Conservation (phyloP, 2,797 vertebrate species). For the Molossus molossus region DNA sequence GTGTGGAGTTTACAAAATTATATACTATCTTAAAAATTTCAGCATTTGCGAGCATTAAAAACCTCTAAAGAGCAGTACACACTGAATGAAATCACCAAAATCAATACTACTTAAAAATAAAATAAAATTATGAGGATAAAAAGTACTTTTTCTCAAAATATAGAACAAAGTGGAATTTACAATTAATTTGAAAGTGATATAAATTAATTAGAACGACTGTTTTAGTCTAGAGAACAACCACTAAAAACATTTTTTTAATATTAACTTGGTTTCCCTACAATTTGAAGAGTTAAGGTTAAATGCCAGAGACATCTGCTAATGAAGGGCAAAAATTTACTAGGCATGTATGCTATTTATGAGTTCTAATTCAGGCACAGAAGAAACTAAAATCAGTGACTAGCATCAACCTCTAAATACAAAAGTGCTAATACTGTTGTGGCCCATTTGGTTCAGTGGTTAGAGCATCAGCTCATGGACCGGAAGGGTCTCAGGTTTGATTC, state of each 20-base stretch:
- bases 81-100: not conserved
- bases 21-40: constrained; percentile 59
- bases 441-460: not conserved
- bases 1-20: constrained; percentile 27
- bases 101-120: not conserved
- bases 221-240: not conserved
- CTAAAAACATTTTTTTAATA: not conserved
- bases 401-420: not conserved
- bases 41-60: constrained; percentile 8
- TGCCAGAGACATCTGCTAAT: constrained; percentile 4
- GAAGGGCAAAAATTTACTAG: constrained; percentile 29
- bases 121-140: constrained; percentile 50
- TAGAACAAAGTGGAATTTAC: not conserved
- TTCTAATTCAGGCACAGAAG: constrained; percentile 16
- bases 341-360: not conserved
- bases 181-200: constrained; percentile 33
- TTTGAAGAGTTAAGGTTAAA: constrained; percentile 39
- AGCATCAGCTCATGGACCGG: not conserved
- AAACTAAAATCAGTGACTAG: constrained; percentile 44
- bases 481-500: not conserved
- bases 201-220: not conserved
- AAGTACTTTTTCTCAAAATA: constrained; percentile 50
- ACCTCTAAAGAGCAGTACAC: not conserved
- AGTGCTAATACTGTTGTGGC: not conserved
- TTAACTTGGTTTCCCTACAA: not conserved